phyloP scores from a whole-genome alignment of 2,113 vertebrate genomes.

The Dicaeum eximium region DNA sequence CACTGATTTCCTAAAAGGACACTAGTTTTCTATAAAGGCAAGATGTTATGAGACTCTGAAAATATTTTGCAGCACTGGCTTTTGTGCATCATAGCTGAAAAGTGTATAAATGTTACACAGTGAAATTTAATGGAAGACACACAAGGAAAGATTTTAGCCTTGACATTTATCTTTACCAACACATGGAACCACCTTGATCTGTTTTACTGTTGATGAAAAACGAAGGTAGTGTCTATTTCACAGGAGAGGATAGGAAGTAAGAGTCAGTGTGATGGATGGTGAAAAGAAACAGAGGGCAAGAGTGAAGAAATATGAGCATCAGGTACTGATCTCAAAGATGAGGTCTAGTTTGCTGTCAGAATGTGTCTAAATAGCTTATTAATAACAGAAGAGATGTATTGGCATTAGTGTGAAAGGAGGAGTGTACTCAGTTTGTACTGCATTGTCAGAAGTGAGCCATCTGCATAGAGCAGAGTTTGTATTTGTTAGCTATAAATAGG shows the following conservation, averaged over 20 bases:
- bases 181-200: slow-evolving; percentile 49
- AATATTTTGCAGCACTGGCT: neutral
- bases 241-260: slow-evolving; percentile 57
- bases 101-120: neutral
- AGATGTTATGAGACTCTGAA: neutral
- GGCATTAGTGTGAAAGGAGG: neutral
- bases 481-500: neutral
- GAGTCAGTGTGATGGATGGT: slow-evolving; percentile 59
- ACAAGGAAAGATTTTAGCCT: slow-evolving; percentile 29
- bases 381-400: neutral
- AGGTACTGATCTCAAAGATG: slow-evolving; percentile 48
- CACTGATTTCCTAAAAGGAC: neutral
- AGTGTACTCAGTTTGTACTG: neutral
- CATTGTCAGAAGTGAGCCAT: neutral
- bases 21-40: neutral
- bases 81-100: slow-evolving; percentile 3
- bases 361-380: slow-evolving; percentile 29
- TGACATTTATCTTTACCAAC: slow-evolving; percentile 36
- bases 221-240: slow-evolving; percentile 59
- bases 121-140: slow-evolving; percentile 24
- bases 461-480: neutral
- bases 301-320: slow-evolving; percentile 22
- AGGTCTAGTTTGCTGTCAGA: slow-evolving; percentile 38
- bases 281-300: slow-evolving; percentile 42
- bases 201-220: slow-evolving; percentile 47